Evolutionary conservation across 2,888 invertebrate genomes (phyloP), one percentile per base, ranked within the genome.

Genomic region (Protophormia terraenovae): DNA sequence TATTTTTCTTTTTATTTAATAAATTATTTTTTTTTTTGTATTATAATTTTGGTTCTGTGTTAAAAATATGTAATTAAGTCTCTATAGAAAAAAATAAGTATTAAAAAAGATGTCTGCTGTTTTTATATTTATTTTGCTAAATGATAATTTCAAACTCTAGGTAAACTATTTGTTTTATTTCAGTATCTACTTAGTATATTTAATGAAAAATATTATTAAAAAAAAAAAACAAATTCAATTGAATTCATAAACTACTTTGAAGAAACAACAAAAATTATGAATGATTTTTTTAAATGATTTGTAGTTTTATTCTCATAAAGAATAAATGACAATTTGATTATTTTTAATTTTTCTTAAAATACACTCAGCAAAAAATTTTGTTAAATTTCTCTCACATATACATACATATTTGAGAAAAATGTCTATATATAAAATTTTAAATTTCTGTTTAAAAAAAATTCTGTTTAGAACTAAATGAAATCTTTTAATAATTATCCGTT

Each of bases 141-240:
- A 64, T 58, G 10, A 72, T 29, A 80, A 32, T 55, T 80, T 35
- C 14, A 64, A 71, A 16, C 32, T 22, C 14, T 60, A 35, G 24
- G 32, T 47, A 66, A 29, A 8, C 7, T 27, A 16, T 14, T 55
- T 27, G 12, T 60, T 58, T 32, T 35, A 47, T 87, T 87, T 84
- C 83, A 84, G 86, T 88, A 85, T 80, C 79, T 86, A 58, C 60
- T n/a, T n/a, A n/a, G n/a, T 76, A 47, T 66, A 77, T 55, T 78
- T 76, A 78, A 82, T n/a, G 64, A 73, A 78, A 84, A 78, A 87
- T 75, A 87, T 75, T 50, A 29, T 47, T 50, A 27, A 24, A 72
- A 73, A 16, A 22, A 55, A 69, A 1, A 76, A 75, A 41, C 19
- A 64, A 82, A 69, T 47, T 41, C 14, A 24, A 75, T 81, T 64